phyloP scores from a whole-genome alignment of 2,113 vertebrate genomes.

The Neodontobutis hainanensis region DNA sequence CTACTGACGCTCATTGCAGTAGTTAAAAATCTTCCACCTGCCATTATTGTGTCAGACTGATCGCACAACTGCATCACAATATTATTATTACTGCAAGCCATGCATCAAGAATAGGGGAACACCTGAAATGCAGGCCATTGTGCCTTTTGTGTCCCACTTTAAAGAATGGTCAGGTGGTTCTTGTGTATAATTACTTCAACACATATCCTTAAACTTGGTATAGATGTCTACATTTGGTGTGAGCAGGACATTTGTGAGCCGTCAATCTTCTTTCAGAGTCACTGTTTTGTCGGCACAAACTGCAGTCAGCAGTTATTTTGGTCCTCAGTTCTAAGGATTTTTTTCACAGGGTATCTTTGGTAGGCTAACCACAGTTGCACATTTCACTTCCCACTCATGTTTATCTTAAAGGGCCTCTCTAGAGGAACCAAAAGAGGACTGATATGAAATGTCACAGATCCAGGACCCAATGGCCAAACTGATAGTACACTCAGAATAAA shows the following conservation, averaged over 20 bases:
- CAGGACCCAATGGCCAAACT: slow-evolving; percentile 17
- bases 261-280: neutral
- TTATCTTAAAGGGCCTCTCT: neutral
- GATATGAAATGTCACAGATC: neutral
- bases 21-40: too few species aligned
- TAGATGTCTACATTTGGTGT: neutral
- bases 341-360: slow-evolving; percentile 10
- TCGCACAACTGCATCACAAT: too few species aligned
- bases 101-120: too few species aligned
- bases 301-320: neutral
- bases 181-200: too few species aligned
- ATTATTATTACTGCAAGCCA: too few species aligned
- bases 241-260: neutral
- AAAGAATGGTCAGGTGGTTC: too few species aligned
- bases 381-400: slow-evolving; percentile 3
- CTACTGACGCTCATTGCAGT: too few species aligned
- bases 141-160: too few species aligned
- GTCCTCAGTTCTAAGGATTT: neutral
- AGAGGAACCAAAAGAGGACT: neutral
- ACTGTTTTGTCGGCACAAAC: neutral
- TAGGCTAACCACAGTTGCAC: slow-evolving; percentile 7
- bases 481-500: slow-evolving; percentile 22
- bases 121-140: too few species aligned
- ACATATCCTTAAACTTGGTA: neutral
- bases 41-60: too few species aligned